These are phyloP conservation scores for Deilephila elpenor DNA, from an alignment of 2,888 invertebrate genomes.

Conservation along the genomic window DNA sequence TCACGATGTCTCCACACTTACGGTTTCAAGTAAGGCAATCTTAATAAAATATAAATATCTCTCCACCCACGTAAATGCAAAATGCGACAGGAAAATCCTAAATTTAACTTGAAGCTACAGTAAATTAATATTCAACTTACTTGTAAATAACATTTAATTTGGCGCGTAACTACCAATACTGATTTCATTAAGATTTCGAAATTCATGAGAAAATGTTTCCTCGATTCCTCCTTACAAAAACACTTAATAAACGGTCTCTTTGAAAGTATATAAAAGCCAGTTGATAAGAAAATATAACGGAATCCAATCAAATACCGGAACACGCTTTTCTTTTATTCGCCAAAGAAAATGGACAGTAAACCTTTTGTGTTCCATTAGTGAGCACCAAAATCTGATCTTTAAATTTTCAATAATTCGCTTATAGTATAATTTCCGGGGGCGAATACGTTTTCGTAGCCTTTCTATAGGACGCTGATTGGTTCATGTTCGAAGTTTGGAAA, in stretches of 20 bases:
- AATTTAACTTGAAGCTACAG: neutral
- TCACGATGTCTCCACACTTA: neutral
- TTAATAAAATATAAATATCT: constrained; percentile 2
- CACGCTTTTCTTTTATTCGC: constrained; percentile 30
- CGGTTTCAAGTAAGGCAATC: neutral
- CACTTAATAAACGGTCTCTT: neutral
- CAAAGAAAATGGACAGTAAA: constrained; percentile 16
- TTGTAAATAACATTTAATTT: constrained; percentile 18
- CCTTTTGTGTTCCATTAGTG: constrained; percentile 33
- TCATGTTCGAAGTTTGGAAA: neutral
- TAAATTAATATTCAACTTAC: constrained; percentile 13
- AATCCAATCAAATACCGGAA: constrained; percentile 40
- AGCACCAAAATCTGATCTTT: constrained; percentile 27
- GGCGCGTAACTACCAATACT: constrained; percentile 27
- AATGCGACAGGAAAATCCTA: neutral
- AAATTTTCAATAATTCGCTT: constrained; percentile 30
- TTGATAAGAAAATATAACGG: constrained; percentile 10
- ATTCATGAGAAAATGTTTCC: neutral
- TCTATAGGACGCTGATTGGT: neutral
- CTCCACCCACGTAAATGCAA: neutral
- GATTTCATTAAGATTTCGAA: constrained; percentile 26
- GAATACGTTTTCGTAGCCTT: neutral
- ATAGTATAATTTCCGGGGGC: constrained; percentile 11
- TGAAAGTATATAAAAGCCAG: constrained; percentile 20
- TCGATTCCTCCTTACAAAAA: neutral